Evolutionary conservation across 2,888 invertebrate genomes (phyloP).

Genomic region (Phalangium opilio): DNA sequence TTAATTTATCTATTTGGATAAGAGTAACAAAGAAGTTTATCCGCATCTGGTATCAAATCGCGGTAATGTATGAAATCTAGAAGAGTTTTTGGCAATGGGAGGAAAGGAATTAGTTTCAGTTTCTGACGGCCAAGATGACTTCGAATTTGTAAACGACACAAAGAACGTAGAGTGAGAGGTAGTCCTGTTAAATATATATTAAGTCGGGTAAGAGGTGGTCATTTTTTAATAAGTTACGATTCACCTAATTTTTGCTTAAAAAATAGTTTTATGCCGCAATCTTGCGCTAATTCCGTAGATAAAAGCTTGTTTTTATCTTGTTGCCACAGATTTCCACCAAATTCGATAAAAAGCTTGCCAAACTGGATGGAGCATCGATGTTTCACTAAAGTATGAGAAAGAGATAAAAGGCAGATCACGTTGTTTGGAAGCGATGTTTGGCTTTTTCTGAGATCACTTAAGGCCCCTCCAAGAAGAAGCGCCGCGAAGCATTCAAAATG

Average conservation of each 20-base stretch:
- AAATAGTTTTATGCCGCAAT: neutral
- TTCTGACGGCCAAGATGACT: no score
- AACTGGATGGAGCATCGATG: neutral
- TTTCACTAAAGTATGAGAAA: neutral
- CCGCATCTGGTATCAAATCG: no score
- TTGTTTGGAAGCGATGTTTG: neutral
- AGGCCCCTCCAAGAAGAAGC: constrained; percentile 1
- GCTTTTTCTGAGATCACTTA: neutral
- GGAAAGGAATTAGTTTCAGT: no score
- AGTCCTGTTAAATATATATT: no score
- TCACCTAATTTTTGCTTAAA: constrained; percentile 1
- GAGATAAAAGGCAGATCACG: neutral
- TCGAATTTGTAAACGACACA: no score
- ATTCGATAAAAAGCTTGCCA: constrained; percentile 1
- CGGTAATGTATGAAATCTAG: no score
- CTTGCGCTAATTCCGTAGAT: neutral
- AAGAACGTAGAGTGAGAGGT: no score
- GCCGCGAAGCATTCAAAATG: constrained; percentile 2
- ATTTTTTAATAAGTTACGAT: neutral
- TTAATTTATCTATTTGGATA: no score
- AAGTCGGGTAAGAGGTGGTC: no score
- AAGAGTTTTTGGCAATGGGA: no score
- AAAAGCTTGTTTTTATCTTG: neutral
- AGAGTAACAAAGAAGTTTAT: no score
- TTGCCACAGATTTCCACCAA: constrained; percentile 3